These are phyloP conservation scores for Cheumatopsyche charites DNA, from an alignment of 1,140 invertebrate genomes.

Conservation along the genomic window DNA sequence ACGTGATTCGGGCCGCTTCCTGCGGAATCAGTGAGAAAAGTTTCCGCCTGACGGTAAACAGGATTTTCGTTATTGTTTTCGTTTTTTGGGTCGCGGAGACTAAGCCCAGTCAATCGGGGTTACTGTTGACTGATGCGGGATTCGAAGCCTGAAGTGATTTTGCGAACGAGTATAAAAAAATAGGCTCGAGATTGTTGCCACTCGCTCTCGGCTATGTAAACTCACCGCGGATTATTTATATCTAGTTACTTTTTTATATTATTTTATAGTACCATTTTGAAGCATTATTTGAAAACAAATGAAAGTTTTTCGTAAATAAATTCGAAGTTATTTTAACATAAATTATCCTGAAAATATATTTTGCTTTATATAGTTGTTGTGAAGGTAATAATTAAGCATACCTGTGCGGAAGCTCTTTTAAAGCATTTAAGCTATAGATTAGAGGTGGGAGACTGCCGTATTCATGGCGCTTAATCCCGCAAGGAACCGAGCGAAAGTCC, in stretches of 20 bases:
- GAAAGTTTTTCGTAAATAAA: too few species aligned
- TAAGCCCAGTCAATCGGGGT: slow-evolving; percentile 44
- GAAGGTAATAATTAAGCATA: slow-evolving; percentile 17
- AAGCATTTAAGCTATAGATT: slow-evolving; percentile 41
- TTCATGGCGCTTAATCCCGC: slow-evolving; percentile 42
- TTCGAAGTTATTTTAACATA: too few species aligned
- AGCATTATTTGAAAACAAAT: too few species aligned
- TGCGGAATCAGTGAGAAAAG: slow-evolving; percentile 42
- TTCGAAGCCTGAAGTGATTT: background rate
- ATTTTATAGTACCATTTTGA: too few species aligned
- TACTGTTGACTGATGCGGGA: slow-evolving; percentile 33
- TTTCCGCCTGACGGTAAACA: slow-evolving; percentile 43
- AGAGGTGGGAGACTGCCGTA: slow-evolving; percentile 34
- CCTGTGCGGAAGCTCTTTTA: slow-evolving; percentile 30
- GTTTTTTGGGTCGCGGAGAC: slow-evolving; percentile 34
- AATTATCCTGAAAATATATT: too few species aligned
- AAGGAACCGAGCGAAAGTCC: slow-evolving; percentile 44
- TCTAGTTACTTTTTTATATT: slow-evolving; percentile 1
- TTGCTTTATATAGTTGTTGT: too few species aligned
- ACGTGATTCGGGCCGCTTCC: slow-evolving; percentile 44
- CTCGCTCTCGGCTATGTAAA: background rate
- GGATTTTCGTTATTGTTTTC: slow-evolving; percentile 46
- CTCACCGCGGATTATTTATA: slow-evolving; percentile 9
- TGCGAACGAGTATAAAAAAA: background rate
- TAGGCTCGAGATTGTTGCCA: slow-evolving; percentile 25